Evolutionary conservation across 2,113 vertebrate genomes (phyloP), one percentile per base, ranked within the genome.

Genomic region (Marmota monax): DNA sequence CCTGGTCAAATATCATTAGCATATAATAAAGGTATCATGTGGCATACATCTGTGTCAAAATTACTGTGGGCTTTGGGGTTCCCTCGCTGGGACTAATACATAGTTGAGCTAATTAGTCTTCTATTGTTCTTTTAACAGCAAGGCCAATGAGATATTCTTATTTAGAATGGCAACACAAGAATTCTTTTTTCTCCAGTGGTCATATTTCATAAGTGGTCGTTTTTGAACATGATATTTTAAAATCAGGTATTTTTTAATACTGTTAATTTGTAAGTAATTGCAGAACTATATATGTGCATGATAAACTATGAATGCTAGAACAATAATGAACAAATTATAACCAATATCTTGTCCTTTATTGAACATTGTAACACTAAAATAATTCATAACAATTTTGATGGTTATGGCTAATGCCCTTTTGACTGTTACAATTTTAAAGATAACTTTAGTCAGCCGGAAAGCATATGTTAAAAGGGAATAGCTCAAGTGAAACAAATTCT

Each of bases 401-500:
- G 90, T 92, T 92, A 92, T 95, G 80, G 93, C 73, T 96, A 90
- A 97, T 98, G 98, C 98, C 72, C 88, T 96, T 98, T 98, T 97
- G 98, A 94, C 97, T 96, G 85, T 72, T 98, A 77, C 96, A 98
- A 98, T 98, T 98, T 98, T 85, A 96, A 97, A 97, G 88, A 96
- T 96, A 97, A 97, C 96, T 97, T 97, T 98, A 98, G 97, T 98
- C 97, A 98, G 96, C 98, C 98, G 98, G 98, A 98, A 98, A 98
- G 95, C 97, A 80, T 97, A 94, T 97, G 93, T 97, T 98, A 98
- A 98, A 98, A 98, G 96, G 88, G 89, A 98, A 87, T 88, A 99
- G 98, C 96, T 99, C 98, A 98, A 98, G 97, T 98, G 98, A 98
- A 98, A 98, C 98, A 98, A 98, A 99, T 98, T 98, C 95, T 95